phyloP scores from a whole-genome alignment of 2,113 vertebrate genomes.

The Callipepla squamata region DNA sequence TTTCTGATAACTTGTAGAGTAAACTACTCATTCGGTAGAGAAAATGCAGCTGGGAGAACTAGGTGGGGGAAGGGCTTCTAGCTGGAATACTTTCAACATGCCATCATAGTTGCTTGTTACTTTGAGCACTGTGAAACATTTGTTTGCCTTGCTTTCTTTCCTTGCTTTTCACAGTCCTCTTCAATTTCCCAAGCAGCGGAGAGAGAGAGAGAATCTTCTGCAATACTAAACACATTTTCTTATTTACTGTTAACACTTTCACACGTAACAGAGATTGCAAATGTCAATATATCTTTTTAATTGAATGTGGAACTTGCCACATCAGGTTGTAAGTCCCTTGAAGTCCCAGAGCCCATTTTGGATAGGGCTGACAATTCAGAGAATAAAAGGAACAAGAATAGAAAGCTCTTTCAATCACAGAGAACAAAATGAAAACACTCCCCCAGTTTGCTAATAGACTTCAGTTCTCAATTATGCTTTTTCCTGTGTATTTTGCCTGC shows the following conservation, averaged over 20 bases:
- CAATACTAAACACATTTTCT: slow-evolving; percentile 8
- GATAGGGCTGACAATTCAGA: slow-evolving; percentile 33
- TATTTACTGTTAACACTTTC: slow-evolving; percentile 51
- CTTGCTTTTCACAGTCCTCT: neutral
- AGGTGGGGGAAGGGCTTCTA: neutral
- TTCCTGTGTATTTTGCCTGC: neutral
- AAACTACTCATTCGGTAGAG: slow-evolving; percentile 30
- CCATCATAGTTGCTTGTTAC: slow-evolving; percentile 38
- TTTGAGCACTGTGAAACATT: slow-evolving; percentile 34
- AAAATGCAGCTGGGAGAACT: slow-evolving; percentile 33
- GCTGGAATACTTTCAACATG: slow-evolving; percentile 23
- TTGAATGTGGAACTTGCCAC: slow-evolving; percentile 46
- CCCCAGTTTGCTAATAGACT: neutral
- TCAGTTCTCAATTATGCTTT: neutral
- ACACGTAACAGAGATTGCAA: slow-evolving; percentile 3
- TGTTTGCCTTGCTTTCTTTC: slow-evolving; percentile 17
- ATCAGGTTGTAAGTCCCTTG: slow-evolving; percentile 42
- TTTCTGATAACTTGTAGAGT: slow-evolving; percentile 66
- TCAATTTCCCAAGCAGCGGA: slow-evolving; percentile 13
- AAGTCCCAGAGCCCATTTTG: slow-evolving; percentile 37
- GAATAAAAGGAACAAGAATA: slow-evolving; percentile 14
- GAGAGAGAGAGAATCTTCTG: neutral
- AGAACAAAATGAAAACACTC: slow-evolving; percentile 21
- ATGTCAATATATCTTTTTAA: slow-evolving; percentile 29
- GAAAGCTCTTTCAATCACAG: slow-evolving; percentile 25